Evolutionary conservation across 1,140 invertebrate genomes (phyloP).

Genomic region (Teleogryllus occipitalis): DNA sequence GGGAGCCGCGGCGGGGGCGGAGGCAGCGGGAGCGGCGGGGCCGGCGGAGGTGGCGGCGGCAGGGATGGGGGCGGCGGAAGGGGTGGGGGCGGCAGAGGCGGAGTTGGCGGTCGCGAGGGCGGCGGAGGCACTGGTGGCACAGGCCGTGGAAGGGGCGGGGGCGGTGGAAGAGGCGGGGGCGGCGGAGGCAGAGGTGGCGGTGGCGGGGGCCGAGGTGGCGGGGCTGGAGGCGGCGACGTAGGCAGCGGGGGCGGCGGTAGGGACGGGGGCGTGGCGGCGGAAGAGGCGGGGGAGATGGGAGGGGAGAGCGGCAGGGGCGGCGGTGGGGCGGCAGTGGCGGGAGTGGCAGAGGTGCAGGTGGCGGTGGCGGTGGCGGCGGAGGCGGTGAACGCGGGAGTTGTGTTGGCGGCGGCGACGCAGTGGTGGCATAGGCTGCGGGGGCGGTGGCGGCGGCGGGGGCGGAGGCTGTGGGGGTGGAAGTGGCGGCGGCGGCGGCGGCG

Average conservation of each 20-base stretch:
- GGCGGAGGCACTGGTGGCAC: not conserved
- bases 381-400: too few species aligned
- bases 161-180: not conserved
- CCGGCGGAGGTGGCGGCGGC: not conserved
- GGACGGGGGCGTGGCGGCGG: conserved; percentile 1
- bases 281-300: not conserved
- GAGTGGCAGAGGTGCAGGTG: not conserved
- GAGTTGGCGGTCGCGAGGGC: not conserved
- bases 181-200: not conserved
- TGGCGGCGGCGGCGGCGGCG: too few species aligned
- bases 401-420: too few species aligned
- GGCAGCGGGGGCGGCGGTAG: not conserved
- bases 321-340: not conserved
- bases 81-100: fast-evolving
- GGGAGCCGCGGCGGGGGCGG: too few species aligned
- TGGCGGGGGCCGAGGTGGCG: not conserved
- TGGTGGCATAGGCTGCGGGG: too few species aligned
- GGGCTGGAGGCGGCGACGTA: not conserved
- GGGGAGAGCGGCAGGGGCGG: not conserved
- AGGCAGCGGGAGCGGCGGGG: too few species aligned
- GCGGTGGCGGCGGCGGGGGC: too few species aligned
- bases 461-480: too few species aligned
- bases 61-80: not conserved
- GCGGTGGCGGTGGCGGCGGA: too few species aligned
- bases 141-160: too few species aligned